Base-by-base conservation (phyloP, 2,888 invertebrate genomes). In the Oscheius myriophilus region DNA sequence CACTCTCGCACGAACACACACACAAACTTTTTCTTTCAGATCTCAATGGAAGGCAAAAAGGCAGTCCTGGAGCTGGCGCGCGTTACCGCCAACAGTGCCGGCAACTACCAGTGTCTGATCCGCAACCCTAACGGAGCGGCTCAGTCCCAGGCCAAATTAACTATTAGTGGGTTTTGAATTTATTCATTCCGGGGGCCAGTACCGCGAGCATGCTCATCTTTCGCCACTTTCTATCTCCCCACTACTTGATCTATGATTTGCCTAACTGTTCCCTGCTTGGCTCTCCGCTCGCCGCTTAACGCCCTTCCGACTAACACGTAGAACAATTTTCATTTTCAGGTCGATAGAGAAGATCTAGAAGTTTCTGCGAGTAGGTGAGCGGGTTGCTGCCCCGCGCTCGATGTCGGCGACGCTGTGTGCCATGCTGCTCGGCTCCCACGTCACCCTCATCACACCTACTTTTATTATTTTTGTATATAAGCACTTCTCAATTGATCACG, bases 91-190 rank as follows among this genome's bases (percentile, higher is more conserved):
- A 76, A 75, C 45, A 81, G 81, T 66, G 81, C 80, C 45, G 86
- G 86, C 61, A 79, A 80, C 70, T 86, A 86, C 75, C 73, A 76
- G 55, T 76, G 77, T 68, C 62, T 74, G 42, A 72, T 86, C 46
- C 69, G 78, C 18, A 86, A 86, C 71, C 74, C 82, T 58, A 79
- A 74, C 55, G 86, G 86, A 64, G 79, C 82, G 39, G 84, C 85
- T 33, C 76, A 81, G 58, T 83, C 80, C 33, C 80, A 80, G 73
- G 84, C 86, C 68, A 81, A 82, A 61, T 78, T 86, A 62, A 84
- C 78, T 49, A 70, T 86, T 65, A 76, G 79, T 79, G 14, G 11
- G 59, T 59, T 45, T 49, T 9, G 33, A 33, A 6, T 33, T 33
- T 9, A 33, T 6, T 6, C 33, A 6, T 33, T n/a, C n/a, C n/a